These are phyloP conservation scores for Sternotherus odoratus DNA, from an alignment of 2,797 vertebrate species.

Conservation along the genomic window DNA sequence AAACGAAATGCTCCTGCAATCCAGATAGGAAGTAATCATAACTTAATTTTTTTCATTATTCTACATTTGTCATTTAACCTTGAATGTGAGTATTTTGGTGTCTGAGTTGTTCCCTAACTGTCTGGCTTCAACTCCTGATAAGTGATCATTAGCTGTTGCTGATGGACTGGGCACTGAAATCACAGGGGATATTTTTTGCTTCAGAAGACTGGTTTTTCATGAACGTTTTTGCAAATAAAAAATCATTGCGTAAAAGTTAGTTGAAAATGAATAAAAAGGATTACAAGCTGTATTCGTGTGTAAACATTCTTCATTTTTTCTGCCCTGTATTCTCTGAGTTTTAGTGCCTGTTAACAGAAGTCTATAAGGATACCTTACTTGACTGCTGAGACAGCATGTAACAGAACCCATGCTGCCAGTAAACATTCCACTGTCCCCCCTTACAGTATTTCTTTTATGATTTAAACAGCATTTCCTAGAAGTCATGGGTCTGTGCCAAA, in stretches of 20 bases:
- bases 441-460: conserved; percentile 47
- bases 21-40: neutral
- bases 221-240: neutral
- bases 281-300: neutral
- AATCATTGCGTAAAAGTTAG: neutral
- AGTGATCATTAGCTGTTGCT: neutral
- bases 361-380: conserved; percentile 40
- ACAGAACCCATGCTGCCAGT: neutral
- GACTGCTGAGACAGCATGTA: conserved; percentile 54
- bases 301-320: neutral
- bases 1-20: neutral
- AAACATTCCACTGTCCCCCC: conserved; percentile 24
- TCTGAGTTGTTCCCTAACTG: neutral
- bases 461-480: conserved; percentile 67
- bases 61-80: neutral
- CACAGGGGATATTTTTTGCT: neutral
- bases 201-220: fast-evolving
- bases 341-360: neutral
- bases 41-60: neutral
- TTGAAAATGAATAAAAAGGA: conserved; percentile 19
- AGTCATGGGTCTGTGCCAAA: neutral
- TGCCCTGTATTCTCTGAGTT: neutral
- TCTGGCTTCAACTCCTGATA: neutral
- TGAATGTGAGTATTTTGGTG: neutral
- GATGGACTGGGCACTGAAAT: neutral